Base-by-base conservation (phyloP, 2,113 vertebrate genomes). In the Struthio camelus region DNA sequence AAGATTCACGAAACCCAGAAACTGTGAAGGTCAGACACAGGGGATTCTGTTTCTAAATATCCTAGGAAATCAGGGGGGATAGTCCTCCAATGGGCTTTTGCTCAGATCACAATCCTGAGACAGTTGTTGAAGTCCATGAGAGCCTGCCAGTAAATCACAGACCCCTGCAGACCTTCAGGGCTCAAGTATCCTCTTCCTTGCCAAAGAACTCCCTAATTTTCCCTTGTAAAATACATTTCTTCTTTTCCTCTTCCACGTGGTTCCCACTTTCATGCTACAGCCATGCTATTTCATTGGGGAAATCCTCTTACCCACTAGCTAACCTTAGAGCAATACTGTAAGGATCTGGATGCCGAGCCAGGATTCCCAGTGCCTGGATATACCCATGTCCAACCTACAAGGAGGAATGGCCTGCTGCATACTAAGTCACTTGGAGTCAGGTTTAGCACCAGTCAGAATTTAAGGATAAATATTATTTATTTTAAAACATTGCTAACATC, bases 311-410 rank as follows among this genome's bases (percentile, higher is more conserved):
- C 16, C 16, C 30, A 56, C 30, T 9, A 58, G 28, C 56, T 58
- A 32, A 58, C 28, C 69, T 85, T 67, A 46, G 44, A 53, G 67
- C n/a, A 70, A 65, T 36, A 50, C 32, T 3, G 4, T n/a, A 69
- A 46, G 25, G 48, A 61, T 12, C 30, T 61, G 40, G 30, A 58
- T 0, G 0, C 15, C 34, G 34, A 44, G 27, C 61, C 59, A n/a
- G 46, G 30, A 27, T 5, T 75, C 56, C 15, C 18, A 8, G 38
- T n/a, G 22, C 13, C 14, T 54, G 51, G 15, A 12, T 85, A 79
- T 72, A 17, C 12, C 38, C 42, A 13, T 25, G 30, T 27, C 59
- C 75, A 65, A 51, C 22, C 7, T 84, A 42, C 28, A 78, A 23
- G 28, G 61, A 71, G 34, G 9, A 62, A n/a, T 38, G 8, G 48